Evolutionary conservation across 1,140 invertebrate species (phyloP), one percentile per base, ranked within the genome.

Genomic region (Nasonia longicornis): DNA sequence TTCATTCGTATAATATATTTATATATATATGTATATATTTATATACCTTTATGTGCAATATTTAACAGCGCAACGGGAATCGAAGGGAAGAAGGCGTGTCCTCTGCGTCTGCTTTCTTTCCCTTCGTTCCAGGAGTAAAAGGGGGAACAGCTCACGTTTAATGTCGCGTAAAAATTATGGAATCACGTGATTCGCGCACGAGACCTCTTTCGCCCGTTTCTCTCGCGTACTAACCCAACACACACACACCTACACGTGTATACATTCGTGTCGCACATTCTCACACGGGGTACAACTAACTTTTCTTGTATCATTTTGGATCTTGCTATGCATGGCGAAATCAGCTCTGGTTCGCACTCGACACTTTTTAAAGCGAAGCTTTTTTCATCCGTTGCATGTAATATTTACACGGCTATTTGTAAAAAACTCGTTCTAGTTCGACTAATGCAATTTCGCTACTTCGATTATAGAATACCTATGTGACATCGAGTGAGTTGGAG

Each of bases 61-160:
- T 77, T 77, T 77, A 67, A 77, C 75, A 77, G 75, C 75, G 75
- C 75, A 77, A 77, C 63, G 35, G 20, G 35, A 67, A 77, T 67
- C 75, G 20, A 77, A 67, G 75, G 29, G 75, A 69, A 29, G 31
- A 35, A 76, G 35, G 11, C 52, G 52, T 16, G 22, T 31, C 38
- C 8, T 4, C 6, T 12, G 66, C 66, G 31, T 35, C 22, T 67
- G 26, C 29, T 35, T 20, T 63, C 74, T 2, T 29, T 66, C 52
- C 11, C 74, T 64, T 76, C 74, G 74, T 76, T 76, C 58, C 16
- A 26, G 12, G 20, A 22, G 8, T 45, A 14, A 48, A 48, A 58
- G 52, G 52, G 52, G 70, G 70, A 38, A 35, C 31, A 70, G 35
- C 26, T 70, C 31, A 35, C 29, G 69, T 71, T 20, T 58, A 58